Base-by-base conservation (phyloP, 2,888 invertebrate species). In the Agriopis aurantiaria region DNA sequence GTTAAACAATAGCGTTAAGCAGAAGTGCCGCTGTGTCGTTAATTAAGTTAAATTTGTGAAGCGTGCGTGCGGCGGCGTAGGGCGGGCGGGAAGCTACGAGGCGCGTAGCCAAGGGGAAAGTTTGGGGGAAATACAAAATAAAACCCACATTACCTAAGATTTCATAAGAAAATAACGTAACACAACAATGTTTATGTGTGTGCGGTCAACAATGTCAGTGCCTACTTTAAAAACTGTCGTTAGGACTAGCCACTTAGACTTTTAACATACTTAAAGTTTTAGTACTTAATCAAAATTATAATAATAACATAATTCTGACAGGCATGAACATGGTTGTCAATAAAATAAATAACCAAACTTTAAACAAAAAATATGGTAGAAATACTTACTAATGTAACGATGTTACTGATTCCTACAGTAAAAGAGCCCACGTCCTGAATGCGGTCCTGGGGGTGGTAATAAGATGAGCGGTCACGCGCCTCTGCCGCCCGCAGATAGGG, bases 391-490 rank as follows among this genome's bases (percentile, higher is more conserved):
- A 33, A 5, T 33, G 17, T 5, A 33, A 33, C 33, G 33, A 5
- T 33, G 33, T 3, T 33, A 5, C 33, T 33, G 33, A 55, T n/a
- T 3, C 11, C 14, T 68, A 65, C 69, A 56, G 4, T 40, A 40
- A 33, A 40, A 0, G 1, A 57, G 62, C 51, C 61, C 64, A 23
- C 56, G 53, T 58, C 68, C 78, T 78, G 74, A 11, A 6, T 59
- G 9, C 49, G 43, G 52, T 56, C 48, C 67, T 58, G 62, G 23
- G 73, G 78, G 76, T 77, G 78, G 81, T 89, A 88, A 91, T 84
- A 86, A 91, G 90, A 91, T 92, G 91, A 88, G 86, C 85, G 88
- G 90, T 88, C 91, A 91, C 92, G 91, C 87, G 85, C 88, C 84
- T 69, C 88, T 89, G 90, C 74, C 77, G 74, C 75, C 75, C 77